Conservation (phyloP, 2,113 vertebrate species). For the Tautogolabrus adspersus region DNA sequence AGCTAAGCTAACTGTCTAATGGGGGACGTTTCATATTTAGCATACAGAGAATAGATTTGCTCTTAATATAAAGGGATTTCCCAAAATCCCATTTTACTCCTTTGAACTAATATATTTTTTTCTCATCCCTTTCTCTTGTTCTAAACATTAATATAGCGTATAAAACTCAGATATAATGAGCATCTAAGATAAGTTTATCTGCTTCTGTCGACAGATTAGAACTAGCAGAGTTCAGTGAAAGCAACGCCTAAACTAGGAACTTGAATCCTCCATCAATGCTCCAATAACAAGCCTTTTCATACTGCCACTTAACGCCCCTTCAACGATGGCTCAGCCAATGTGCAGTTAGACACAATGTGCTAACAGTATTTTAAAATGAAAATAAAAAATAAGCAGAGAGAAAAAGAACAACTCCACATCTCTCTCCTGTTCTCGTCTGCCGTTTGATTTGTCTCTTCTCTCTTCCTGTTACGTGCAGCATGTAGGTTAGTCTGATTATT, state of each 20-base stretch:
- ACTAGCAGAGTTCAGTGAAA: constrained; percentile 35
- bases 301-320: background rate
- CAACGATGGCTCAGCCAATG: constrained; percentile 36
- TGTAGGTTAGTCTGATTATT: constrained; percentile 50
- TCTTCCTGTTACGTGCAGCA: constrained; percentile 63
- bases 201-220: constrained; percentile 7
- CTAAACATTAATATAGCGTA: background rate
- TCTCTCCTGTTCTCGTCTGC: background rate
- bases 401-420: rapidly evolving
- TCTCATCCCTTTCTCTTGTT: background rate
- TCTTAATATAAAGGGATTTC: too few relatives aligned
- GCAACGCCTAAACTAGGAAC: constrained; percentile 12
- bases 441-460: constrained; percentile 43
- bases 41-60: too few relatives aligned
- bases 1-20: too few relatives aligned
- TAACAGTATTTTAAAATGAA: constrained; percentile 35
- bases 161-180: background rate
- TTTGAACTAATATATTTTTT: too few relatives aligned
- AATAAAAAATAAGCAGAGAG: background rate
- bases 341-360: constrained; percentile 44
- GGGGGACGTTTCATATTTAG: too few relatives aligned
- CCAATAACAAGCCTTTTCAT: background rate
- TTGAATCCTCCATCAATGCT: background rate
- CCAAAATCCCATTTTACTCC: too few relatives aligned
- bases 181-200: constrained; percentile 4